Evolutionary conservation across 2,888 invertebrate genomes (phyloP), one percentile per base, ranked within the genome.

Genomic region (Timema podura): DNA sequence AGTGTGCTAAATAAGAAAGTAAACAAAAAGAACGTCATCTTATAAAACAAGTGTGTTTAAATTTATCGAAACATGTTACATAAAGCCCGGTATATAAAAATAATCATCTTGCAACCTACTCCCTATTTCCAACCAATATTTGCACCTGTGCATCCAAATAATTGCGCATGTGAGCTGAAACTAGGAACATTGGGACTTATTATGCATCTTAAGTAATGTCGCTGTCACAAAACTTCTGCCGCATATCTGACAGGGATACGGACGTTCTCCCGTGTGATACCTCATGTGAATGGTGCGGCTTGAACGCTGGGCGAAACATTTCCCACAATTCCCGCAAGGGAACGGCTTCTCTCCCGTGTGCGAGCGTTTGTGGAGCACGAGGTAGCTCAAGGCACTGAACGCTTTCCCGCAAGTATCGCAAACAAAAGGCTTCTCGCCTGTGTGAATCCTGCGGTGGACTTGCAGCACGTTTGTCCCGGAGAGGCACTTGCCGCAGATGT

Each of bases 321-420:
- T 85, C 5, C 79, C 80, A 70, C 85, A 85, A 67, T 81, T 78
- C 59, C 82, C 80, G 73, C 84, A 84, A 69, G 80, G 81, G 76
- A 82, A 84, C 0, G 84, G 84, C 67, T 82, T 83, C 69, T 83
- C 83, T 0, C 84, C 84, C 0, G 83, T 83, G 72, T 85, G 84
- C 6, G 81, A 80, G 10, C 83, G 76, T 67, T 80, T 76, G 73
- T 84, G 84, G 76, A 82, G 80, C 5, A 80, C 76, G 11, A 84
- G 76, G 71, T 82, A 82, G 69, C 81, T 80, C 2, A 81, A 80
- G 51, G 81, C 82, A 15, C 81, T 80, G 30, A 82, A 82, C 0
- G 77, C 77, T 67, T 82, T 83, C 0, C 79, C 80, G 73, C 83
- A 83, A 2, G 78, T 73, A 47, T 80, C 78, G 74, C 83, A 83